These are phyloP conservation scores for Eucera pruinosa DNA, from an alignment of 2,888 invertebrate genomes.

Conservation along the genomic window DNA sequence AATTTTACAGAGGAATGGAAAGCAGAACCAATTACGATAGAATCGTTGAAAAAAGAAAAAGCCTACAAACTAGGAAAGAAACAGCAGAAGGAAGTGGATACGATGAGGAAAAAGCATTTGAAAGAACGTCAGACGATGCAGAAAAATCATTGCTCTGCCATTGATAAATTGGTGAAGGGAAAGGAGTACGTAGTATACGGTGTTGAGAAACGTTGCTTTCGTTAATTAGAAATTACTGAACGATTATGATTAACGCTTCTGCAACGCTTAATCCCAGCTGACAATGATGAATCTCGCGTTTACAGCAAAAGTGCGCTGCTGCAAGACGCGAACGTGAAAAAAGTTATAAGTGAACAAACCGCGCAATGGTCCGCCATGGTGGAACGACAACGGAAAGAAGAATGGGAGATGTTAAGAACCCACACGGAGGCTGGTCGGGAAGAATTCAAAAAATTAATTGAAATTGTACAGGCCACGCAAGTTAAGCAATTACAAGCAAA, in stretches of 20 bases:
- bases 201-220: not conserved
- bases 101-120: slow-evolving; percentile 87
- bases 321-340: slow-evolving; percentile 82
- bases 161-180: slow-evolving; percentile 87
- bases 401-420: slow-evolving; percentile 87
- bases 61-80: slow-evolving; percentile 85
- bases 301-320: slow-evolving; percentile 81
- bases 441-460: slow-evolving; percentile 85
- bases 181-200: slow-evolving; percentile 85
- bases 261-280: not conserved
- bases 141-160: slow-evolving; percentile 86
- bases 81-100: slow-evolving; percentile 87
- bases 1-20: slow-evolving; percentile 76
- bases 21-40: slow-evolving; percentile 85
- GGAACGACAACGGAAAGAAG: slow-evolving; percentile 85
- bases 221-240: not conserved
- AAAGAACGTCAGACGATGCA: slow-evolving; percentile 88
- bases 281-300: slow-evolving; percentile 34
- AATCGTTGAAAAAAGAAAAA: slow-evolving; percentile 85
- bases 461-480: slow-evolving; percentile 85
- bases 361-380: slow-evolving; percentile 88
- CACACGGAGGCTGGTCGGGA: slow-evolving; percentile 86
- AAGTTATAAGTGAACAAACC: slow-evolving; percentile 87
- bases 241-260: slow-evolving; percentile 1
- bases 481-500: slow-evolving; percentile 86